Evolutionary conservation across 2,113 vertebrate genomes (phyloP).

Genomic region (Apteryx owenii): DNA sequence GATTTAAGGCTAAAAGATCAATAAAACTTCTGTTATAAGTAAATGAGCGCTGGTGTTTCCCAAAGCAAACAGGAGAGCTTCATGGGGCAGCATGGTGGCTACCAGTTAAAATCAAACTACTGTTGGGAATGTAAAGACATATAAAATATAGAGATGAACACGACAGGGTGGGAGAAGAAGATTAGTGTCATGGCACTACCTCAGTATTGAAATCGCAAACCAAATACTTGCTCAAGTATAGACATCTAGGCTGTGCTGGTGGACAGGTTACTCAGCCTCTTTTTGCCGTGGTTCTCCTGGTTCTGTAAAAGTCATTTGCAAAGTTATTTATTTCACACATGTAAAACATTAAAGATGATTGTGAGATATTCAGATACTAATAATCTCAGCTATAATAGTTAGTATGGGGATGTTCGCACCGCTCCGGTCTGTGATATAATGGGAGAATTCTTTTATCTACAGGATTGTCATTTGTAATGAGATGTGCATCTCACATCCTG

Average conservation of each 20-base stretch:
- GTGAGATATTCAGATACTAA: neutral
- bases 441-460: neutral
- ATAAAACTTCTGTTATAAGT: neutral
- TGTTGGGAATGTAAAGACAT: neutral
- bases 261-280: neutral
- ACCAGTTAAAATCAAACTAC: neutral
- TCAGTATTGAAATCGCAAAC: no score
- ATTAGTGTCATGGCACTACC: neutral
- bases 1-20: neutral
- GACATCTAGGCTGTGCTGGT: no score
- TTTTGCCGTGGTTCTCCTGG: neutral
- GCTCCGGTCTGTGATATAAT: neutral
- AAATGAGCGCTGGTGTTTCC: neutral
- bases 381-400: neutral
- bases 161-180: neutral
- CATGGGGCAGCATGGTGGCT: fast-evolving
- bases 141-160: neutral
- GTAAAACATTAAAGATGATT: neutral
- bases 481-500: neutral
- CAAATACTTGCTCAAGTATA: no score
- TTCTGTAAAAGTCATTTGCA: neutral
- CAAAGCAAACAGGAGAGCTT: neutral
- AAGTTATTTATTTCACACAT: neutral
- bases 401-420: neutral
- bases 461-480: neutral